phyloP scores from a whole-genome alignment of 2,888 invertebrate genomes.

The Autographa pulchrina region DNA sequence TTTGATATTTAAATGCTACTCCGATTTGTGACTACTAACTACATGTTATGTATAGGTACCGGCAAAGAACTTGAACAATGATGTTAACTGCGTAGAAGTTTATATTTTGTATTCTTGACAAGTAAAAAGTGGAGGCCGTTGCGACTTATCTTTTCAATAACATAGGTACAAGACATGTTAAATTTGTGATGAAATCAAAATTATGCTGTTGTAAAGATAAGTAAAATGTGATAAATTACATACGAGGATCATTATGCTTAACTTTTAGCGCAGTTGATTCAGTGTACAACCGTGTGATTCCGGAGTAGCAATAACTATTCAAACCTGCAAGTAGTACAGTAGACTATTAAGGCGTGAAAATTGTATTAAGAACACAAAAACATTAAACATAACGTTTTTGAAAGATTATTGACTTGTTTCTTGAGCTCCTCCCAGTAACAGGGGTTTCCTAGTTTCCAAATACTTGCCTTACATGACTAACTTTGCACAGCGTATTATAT shows the following conservation, averaged over 20 bases:
- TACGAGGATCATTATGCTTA: too few species aligned
- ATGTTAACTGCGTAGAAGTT: not conserved
- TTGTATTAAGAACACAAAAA: slow-evolving; percentile 7
- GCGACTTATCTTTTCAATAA: too few species aligned
- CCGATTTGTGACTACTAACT: not conserved
- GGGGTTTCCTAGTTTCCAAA: not conserved
- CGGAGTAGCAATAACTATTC: not conserved
- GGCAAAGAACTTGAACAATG: not conserved
- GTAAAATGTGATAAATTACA: too few species aligned
- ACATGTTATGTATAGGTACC: not conserved
- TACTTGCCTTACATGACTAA: not conserved
- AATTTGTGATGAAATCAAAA: not conserved
- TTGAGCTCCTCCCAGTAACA: not conserved
- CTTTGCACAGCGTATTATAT: not conserved
- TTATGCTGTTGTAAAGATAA: not conserved
- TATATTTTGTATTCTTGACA: not conserved
- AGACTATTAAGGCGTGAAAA: slow-evolving; percentile 3
- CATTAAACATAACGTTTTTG: slow-evolving; percentile 3
- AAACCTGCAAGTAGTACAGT: slow-evolving; percentile 4
- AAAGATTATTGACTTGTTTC: slow-evolving; percentile 3
- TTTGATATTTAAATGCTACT: not conserved
- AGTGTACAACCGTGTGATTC: not conserved
- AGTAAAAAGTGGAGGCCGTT: too few species aligned
- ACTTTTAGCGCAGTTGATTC: not conserved
- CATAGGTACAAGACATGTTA: not conserved